These are phyloP conservation scores for Nemotelus nigrinus DNA, from an alignment of 2,888 invertebrate genomes.

Conservation along the genomic window DNA sequence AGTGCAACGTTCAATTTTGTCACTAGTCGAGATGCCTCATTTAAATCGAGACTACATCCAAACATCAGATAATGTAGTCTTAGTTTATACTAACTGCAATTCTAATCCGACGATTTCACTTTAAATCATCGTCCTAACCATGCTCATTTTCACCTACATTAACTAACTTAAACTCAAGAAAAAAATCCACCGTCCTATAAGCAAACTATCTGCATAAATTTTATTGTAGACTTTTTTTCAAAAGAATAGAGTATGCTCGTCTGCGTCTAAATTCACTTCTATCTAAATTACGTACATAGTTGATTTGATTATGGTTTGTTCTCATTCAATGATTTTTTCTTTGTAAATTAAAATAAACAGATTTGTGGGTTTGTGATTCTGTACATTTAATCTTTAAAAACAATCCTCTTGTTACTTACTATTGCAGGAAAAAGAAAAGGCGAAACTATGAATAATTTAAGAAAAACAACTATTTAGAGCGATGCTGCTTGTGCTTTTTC, in stretches of 20 bases:
- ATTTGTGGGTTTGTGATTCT: slow-evolving; percentile 15
- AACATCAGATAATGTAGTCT: too few relatives aligned
- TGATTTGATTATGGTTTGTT: background rate
- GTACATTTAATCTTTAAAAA: slow-evolving; percentile 28
- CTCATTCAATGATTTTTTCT: slow-evolving; percentile 7
- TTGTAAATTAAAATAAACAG: background rate
- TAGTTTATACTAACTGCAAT: too few relatives aligned
- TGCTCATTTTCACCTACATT: too few relatives aligned
- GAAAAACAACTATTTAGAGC: slow-evolving; percentile 22
- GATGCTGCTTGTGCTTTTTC: slow-evolving; percentile 39
- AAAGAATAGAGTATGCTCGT: slow-evolving; percentile 2
- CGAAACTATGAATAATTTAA: slow-evolving; percentile 61
- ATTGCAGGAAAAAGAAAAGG: slow-evolving; percentile 64
- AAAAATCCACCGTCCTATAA: too few relatives aligned
- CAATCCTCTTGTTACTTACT: slow-evolving; percentile 26
- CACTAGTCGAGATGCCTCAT: too few relatives aligned
- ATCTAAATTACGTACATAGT: background rate
- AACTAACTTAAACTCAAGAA: too few relatives aligned
- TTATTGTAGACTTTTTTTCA: too few relatives aligned
- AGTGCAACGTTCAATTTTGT: too few relatives aligned
- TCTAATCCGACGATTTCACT: too few relatives aligned
- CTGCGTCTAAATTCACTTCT: background rate
- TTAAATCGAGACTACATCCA: too few relatives aligned
- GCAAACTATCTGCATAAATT: too few relatives aligned
- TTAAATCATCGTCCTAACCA: too few relatives aligned